Percentiles rank a stretch among this genome's conserved stretches.
These are phyloP conservation scores for Penaeus monodon DNA, from an alignment of 2,888 invertebrate genomes.

Conservation along the genomic window DNA sequence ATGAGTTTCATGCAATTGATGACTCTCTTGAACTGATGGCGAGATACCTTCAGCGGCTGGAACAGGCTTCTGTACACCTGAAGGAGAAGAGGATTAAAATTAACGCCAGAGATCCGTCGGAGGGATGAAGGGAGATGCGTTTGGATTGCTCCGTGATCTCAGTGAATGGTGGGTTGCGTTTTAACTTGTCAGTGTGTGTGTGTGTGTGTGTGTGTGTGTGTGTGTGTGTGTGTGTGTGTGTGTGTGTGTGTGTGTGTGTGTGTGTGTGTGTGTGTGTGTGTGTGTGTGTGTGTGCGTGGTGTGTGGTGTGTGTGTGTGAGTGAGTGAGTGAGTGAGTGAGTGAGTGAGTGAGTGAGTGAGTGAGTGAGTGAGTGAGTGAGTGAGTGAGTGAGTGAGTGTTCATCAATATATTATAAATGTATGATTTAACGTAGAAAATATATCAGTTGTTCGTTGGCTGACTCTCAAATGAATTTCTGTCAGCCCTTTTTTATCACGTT, in stretches of 20 bases:
- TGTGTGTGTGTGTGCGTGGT: neutral
- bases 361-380: no score
- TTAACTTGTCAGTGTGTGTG: neutral
- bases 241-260: no score
- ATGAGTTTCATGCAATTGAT: conserved; percentile 86
- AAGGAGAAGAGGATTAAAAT: neutral
- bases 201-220: conserved; percentile 27
- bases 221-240: neutral
- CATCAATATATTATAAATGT: neutral
- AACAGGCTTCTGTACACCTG: conserved; percentile 86
- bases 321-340: neutral
- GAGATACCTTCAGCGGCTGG: conserved; percentile 83
- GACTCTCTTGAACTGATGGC: conserved; percentile 85
- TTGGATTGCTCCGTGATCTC: no score
- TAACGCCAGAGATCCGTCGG: neutral
- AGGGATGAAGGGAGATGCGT: no score
- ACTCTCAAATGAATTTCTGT: no score
- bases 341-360: neutral
- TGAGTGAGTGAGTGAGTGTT: neutral
- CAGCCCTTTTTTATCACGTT: no score
- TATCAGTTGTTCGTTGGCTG: no score
- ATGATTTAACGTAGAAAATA: no score
- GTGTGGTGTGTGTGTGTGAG: conserved; percentile 24
- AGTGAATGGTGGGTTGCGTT: no score
- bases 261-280: neutral